Evolutionary conservation across 1,140 invertebrate genomes (phyloP).

Genomic region (Camponotus pennsylvanicus): DNA sequence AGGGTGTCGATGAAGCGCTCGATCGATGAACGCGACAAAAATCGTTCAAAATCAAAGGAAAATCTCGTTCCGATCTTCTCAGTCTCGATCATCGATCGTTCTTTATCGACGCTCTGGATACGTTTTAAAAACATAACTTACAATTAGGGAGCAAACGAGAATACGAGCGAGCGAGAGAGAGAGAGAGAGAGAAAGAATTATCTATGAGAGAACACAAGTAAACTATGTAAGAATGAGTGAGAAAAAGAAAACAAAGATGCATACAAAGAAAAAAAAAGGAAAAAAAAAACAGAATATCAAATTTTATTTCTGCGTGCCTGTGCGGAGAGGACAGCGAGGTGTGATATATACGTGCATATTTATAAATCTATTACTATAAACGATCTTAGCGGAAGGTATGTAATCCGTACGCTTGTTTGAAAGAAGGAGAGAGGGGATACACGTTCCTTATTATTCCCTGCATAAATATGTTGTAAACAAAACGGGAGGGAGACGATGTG

Average conservation of each 20-base stretch:
- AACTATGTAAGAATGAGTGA: constrained; percentile 6
- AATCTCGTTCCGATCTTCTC: not conserved
- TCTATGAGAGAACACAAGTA: constrained; percentile 11
- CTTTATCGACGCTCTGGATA: constrained; percentile 41
- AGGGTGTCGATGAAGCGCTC: not conserved
- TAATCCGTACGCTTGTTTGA: constrained; percentile 69
- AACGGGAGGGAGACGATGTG: not conserved
- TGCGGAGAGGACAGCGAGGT: constrained; percentile 31
- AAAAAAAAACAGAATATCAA: constrained; percentile 25
- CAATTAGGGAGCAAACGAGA: constrained; percentile 71
- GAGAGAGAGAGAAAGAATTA: constrained; percentile 33
- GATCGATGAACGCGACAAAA: constrained; percentile 20
- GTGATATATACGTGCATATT: constrained; percentile 61
- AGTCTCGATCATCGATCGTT: constrained; percentile 47
- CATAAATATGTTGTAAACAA: constrained; percentile 22
- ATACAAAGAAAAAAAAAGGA: not conserved
- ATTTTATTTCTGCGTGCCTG: constrained; percentile 56
- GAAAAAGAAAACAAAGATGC: not conserved
- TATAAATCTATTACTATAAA: constrained; percentile 74
- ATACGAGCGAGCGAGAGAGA: constrained; percentile 56
- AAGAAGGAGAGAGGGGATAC: constrained; percentile 38
- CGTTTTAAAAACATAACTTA: constrained; percentile 65
- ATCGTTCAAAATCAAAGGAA: constrained; percentile 30
- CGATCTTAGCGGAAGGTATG: constrained; percentile 58
- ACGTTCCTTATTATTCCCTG: not conserved